Conservation (phyloP, 2,888 invertebrate species). For the Hypolimnas misippus region DNA sequence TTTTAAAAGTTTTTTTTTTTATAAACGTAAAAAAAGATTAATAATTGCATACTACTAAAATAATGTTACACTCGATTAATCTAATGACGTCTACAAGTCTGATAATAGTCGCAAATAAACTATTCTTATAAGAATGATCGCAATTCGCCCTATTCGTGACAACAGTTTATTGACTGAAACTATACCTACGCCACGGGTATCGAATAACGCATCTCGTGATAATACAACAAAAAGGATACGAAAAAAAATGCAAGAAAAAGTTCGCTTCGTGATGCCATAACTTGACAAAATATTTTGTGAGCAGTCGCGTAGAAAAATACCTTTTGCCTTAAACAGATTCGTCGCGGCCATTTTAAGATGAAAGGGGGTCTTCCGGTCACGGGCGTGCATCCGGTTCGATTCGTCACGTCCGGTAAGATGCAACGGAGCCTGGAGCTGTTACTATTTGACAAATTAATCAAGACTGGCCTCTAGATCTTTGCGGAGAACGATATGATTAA, state of each 20-base stretch:
- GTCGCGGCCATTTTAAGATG: conserved; percentile 77
- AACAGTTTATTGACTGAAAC: conserved; percentile 33
- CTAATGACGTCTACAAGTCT: background rate
- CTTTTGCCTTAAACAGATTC: conserved; percentile 70
- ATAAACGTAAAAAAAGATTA: too few species aligned
- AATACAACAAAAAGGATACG: conserved; percentile 51
- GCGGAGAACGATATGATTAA: background rate
- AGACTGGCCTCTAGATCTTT: background rate
- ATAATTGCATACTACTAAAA: too few species aligned
- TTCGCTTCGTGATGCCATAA: conserved; percentile 65
- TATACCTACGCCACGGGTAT: conserved; percentile 38
- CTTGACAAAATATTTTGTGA: conserved; percentile 74
- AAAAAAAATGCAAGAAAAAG: conserved; percentile 68
- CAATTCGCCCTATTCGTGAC: conserved; percentile 49
- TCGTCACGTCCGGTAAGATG: conserved; percentile 48
- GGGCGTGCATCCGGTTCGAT: conserved; percentile 71
- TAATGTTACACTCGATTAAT: too few species aligned
- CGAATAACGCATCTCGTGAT: conserved; percentile 41
- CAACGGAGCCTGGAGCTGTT: conserved; percentile 33
- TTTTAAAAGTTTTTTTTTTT: too few species aligned
- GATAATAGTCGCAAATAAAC: background rate
- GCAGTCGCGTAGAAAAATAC: conserved; percentile 78
- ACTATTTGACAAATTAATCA: conserved; percentile 50
- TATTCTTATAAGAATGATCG: conserved; percentile 42
- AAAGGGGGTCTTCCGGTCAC: conserved; percentile 77